Evolutionary conservation across 2,888 invertebrate genomes (phyloP), one percentile per base, ranked within the genome.

Genomic region (Dastarcus helophoroides): DNA sequence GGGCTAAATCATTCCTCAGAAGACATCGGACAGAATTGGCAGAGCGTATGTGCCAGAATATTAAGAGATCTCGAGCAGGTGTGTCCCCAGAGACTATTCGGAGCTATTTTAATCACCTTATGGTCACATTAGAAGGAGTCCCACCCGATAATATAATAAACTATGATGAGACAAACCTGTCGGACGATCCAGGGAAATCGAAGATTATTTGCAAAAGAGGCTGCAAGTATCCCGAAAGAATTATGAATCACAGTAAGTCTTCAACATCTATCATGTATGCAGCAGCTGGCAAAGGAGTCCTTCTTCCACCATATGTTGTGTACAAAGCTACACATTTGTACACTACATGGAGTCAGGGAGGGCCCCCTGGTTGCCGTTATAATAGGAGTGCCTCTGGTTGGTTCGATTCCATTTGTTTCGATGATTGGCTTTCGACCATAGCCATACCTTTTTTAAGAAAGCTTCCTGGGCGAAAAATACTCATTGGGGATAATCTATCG

Each of bases 311-410:
- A 9, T 51, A 51, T 37, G 45, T 51, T 8, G 46, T 48, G 6
- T 52, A 49, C 32, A 54, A 54, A 38, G 37, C 47, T 4, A 40
- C 43, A 36, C 21, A 43, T 12, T 14, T 56, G 6, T 50, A 44
- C 40, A 35, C 45, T 15, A 34, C 39, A 9, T 56, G 54, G 54
- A 44, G 40, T 8, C 34, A 39, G 31, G 48, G 50, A 11, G 57
- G 56, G 7, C 52, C 50, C n/a, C 12, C 10, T 4, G 29, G 29
- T n/a, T n/a, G n/a, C n/a, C n/a, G n/a, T n/a, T n/a, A n/a, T n/a
- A n/a, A n/a, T n/a, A n/a, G n/a, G n/a, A n/a, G n/a, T n/a, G n/a
- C n/a, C n/a, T n/a, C n/a, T n/a, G n/a, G n/a, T n/a, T n/a, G n/a
- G n/a, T n/a, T n/a, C n/a, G n/a, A n/a, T n/a, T n/a, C n/a, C n/a